Conservation (phyloP, 1,140 invertebrate genomes). For the Zaprionus taronus region DNA sequence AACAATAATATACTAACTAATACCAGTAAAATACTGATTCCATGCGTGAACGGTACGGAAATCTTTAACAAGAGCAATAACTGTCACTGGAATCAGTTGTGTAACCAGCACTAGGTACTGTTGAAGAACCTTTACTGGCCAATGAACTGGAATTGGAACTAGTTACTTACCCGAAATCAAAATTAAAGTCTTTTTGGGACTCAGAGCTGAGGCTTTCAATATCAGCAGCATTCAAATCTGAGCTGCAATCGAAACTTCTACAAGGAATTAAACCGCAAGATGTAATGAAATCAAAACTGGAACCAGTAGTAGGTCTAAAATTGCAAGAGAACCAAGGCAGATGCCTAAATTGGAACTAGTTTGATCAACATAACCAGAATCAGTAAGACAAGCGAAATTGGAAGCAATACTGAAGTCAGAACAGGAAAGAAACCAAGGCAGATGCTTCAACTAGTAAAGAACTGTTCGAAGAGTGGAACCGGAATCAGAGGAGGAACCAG, state of each 20-base stretch:
- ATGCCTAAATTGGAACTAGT: neutral
- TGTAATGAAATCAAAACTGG: accelerated
- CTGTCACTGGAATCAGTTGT: too few species aligned
- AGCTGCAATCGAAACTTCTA: neutral
- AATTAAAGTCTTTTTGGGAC: too few species aligned
- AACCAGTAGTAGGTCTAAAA: neutral
- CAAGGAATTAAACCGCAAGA: neutral
- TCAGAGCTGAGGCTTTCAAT: too few species aligned
- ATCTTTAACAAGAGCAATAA: too few species aligned
- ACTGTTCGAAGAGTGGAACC: neutral
- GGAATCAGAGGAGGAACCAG: neutral
- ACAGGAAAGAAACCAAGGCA: too few species aligned
- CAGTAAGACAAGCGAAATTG: neutral
- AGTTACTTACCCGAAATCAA: neutral
- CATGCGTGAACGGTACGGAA: too few species aligned
- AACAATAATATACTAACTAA: too few species aligned
- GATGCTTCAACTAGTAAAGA: too few species aligned
- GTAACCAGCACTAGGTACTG: neutral
- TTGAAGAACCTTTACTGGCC: neutral
- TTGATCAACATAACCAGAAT: neutral
- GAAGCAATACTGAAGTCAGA: too few species aligned
- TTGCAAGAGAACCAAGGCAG: neutral
- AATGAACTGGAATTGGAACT: neutral
- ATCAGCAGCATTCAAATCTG: accelerated
- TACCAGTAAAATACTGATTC: too few species aligned